These are phyloP conservation scores for Leptinotarsa peninsularis DNA, from an alignment of 2,888 invertebrate genomes.

Conservation along the genomic window DNA sequence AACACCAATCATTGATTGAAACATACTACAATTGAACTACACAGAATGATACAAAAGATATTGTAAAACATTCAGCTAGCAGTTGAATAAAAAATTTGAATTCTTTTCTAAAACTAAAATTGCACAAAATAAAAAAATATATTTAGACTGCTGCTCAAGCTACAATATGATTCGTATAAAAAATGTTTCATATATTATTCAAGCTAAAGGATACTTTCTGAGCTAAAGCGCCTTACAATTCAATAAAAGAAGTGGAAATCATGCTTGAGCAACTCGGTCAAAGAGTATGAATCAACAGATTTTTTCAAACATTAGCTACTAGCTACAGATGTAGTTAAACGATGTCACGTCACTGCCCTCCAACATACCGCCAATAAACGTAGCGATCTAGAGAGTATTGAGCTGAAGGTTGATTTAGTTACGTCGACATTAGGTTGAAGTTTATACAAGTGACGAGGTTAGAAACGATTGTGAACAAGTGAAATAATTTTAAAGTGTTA, in stretches of 20 bases:
- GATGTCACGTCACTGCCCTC: too few species aligned
- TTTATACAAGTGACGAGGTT: too few species aligned
- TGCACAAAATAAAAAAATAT: slow-evolving; percentile 41
- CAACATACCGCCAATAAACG: too few species aligned
- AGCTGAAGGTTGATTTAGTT: too few species aligned
- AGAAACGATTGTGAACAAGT: too few species aligned
- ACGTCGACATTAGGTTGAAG: too few species aligned
- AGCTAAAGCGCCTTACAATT: neutral
- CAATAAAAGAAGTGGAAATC: neutral
- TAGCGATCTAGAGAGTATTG: too few species aligned
- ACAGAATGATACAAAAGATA: slow-evolving; percentile 1
- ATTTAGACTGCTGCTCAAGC: slow-evolving; percentile 40
- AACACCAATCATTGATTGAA: slow-evolving; percentile 2
- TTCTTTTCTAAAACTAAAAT: slow-evolving; percentile 43
- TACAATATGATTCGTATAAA: slow-evolving; percentile 17
- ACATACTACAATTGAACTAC: neutral
- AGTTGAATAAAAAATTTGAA: slow-evolving; percentile 29
- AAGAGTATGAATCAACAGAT: neutral
- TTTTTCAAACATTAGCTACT: too few species aligned
- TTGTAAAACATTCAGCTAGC: slow-evolving; percentile 5
- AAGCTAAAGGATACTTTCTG: neutral
- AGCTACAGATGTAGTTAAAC: too few species aligned
- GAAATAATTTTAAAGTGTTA: too few species aligned
- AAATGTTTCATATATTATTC: neutral
- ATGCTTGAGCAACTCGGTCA: neutral